Conservation (phyloP, 1,140 invertebrate species). For the Ericerus pela region DNA sequence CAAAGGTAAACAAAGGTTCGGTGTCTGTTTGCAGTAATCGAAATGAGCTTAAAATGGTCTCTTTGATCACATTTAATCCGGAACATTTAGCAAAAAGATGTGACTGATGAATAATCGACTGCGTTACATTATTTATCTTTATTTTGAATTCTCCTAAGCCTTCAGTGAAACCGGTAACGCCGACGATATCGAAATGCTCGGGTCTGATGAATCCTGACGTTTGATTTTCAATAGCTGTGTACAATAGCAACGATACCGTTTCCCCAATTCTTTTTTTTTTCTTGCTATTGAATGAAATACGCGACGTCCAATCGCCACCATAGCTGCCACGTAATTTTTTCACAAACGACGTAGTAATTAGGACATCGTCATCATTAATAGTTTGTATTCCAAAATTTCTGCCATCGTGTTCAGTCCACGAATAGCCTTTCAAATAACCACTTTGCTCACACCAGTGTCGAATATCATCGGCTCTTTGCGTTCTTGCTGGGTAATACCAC, state of each 20-base stretch:
- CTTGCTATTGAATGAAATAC: slow-evolving; percentile 52
- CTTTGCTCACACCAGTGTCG: slow-evolving; percentile 90
- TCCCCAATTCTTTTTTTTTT: slow-evolving; percentile 33
- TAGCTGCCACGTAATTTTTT: slow-evolving; percentile 60
- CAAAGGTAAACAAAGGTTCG: slow-evolving; percentile 43
- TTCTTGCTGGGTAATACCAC: slow-evolving; percentile 76
- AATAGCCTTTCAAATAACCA: slow-evolving; percentile 62
- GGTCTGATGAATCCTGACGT: not conserved
- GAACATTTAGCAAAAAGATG: slow-evolving; percentile 52
- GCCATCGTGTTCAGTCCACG: slow-evolving; percentile 88
- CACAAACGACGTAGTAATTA: slow-evolving; percentile 74
- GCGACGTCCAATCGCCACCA: slow-evolving; percentile 85
- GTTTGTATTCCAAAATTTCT: slow-evolving; percentile 80
- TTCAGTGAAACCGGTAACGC: slow-evolving; percentile 59
- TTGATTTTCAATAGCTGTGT: slow-evolving; percentile 47
- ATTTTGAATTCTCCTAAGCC: slow-evolving; percentile 62
- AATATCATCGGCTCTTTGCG: slow-evolving; percentile 43
- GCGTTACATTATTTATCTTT: slow-evolving; percentile 34
- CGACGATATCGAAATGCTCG: slow-evolving; percentile 21
- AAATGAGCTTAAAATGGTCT: slow-evolving; percentile 55
- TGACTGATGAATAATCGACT: slow-evolving; percentile 50
- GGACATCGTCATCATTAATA: slow-evolving; percentile 60
- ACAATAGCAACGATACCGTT: slow-evolving; percentile 57
- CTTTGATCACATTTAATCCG: slow-evolving; percentile 59
- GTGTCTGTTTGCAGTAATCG: slow-evolving; percentile 39